phyloP scores from a whole-genome alignment of 1,140 invertebrate genomes.

The Laodelphax striatellus region DNA sequence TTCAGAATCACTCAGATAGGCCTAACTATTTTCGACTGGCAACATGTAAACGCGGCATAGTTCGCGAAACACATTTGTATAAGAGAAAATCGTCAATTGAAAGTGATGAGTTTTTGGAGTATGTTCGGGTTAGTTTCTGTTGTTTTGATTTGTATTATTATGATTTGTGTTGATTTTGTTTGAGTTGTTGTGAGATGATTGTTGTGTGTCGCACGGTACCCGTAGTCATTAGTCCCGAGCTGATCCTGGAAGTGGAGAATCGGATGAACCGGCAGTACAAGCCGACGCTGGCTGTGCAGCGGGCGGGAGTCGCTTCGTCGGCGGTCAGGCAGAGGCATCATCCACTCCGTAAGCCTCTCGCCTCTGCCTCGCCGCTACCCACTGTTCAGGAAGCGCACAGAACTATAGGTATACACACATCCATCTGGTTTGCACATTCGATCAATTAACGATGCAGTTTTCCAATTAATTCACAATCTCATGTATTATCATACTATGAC shows the following conservation, averaged over 20 bases:
- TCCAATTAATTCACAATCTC: too few species aligned
- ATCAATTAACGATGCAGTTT: conserved; percentile 20
- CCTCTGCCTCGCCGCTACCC: conserved; percentile 32
- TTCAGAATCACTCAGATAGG: too few species aligned
- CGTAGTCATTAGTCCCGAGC: conserved; percentile 71
- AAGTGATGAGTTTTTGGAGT: too few species aligned
- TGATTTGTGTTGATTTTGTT: neutral
- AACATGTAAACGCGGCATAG: too few species aligned
- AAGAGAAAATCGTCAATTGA: too few species aligned
- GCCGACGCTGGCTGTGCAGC: conserved; percentile 42
- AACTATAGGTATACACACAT: conserved; percentile 12
- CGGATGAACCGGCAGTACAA: conserved; percentile 73
- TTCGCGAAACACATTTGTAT: too few species aligned
- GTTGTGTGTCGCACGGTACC: conserved; percentile 30
- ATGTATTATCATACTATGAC: too few species aligned
- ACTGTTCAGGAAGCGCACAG: conserved; percentile 40
- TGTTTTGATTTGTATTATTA: conserved; percentile 19
- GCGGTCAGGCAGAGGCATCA: conserved; percentile 18
- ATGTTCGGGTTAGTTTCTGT: conserved; percentile 14
- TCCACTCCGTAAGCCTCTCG: conserved; percentile 26
- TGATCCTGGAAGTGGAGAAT: conserved; percentile 76
- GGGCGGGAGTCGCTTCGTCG: conserved; percentile 29
- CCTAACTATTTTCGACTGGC: too few species aligned
- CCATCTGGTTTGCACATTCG: conserved; percentile 16
- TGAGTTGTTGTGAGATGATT: conserved; percentile 2